Conservation (phyloP, 1,140 invertebrate genomes). For the Solenopsis invicta region DNA sequence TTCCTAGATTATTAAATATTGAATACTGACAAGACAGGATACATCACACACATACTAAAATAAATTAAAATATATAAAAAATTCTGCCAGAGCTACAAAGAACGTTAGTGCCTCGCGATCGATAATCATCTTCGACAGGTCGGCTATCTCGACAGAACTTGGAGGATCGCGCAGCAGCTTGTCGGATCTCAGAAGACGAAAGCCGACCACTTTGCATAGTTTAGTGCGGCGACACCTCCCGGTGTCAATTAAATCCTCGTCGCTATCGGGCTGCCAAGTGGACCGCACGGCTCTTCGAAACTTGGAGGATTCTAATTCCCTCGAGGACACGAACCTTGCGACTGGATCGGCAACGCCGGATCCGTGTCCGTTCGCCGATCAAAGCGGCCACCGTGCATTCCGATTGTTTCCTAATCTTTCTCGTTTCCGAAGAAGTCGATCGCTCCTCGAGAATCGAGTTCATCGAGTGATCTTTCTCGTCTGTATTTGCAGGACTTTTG, state of each 20-base stretch:
- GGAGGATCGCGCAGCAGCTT: not conserved
- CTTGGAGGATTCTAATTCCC: conserved; percentile 59
- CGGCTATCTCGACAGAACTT: not conserved
- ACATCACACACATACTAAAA: not conserved
- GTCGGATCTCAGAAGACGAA: conserved; percentile 60
- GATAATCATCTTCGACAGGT: conserved; percentile 41
- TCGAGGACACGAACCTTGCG: conserved; percentile 20
- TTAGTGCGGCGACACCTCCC: conserved; percentile 84
- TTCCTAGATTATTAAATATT: conserved; percentile 32
- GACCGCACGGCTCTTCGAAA: conserved; percentile 42
- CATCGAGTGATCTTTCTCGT: not conserved
- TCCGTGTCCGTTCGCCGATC: conserved; percentile 67
- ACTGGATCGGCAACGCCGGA: conserved; percentile 21
- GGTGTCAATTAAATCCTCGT: conserved; percentile 81
- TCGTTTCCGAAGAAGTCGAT: conserved; percentile 47
- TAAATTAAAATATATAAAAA: not conserved
- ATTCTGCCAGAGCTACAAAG: not conserved
- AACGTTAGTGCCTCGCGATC: not conserved
- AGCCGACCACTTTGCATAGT: conserved; percentile 83
- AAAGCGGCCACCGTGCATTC: conserved; percentile 74
- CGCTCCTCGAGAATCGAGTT: conserved; percentile 5
- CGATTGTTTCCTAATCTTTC: conserved; percentile 75
- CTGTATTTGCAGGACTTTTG: not conserved
- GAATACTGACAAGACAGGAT: not conserved
- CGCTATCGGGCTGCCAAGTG: conserved; percentile 70